phyloP scores from a whole-genome alignment of 2,797 vertebrate genomes.

The Argyrosomus regius region DNA sequence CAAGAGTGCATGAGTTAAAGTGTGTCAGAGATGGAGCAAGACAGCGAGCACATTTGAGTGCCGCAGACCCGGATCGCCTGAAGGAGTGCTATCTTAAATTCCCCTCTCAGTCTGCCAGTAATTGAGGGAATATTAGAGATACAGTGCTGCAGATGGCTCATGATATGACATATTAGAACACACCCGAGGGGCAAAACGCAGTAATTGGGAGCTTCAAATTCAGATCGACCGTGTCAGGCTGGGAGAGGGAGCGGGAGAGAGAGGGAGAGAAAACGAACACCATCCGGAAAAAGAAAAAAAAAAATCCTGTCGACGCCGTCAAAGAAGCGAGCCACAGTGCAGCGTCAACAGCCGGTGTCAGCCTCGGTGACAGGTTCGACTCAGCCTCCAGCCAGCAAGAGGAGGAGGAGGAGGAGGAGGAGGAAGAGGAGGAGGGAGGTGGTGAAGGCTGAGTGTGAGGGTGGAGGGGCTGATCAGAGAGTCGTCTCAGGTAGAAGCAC shows the following conservation, averaged over 20 bases:
- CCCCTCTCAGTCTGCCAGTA: constrained; percentile 69
- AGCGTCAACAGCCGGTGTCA: constrained; percentile 71
- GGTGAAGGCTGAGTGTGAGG: constrained; percentile 27
- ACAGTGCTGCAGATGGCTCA: constrained; percentile 72
- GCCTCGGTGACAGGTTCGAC: constrained; percentile 63
- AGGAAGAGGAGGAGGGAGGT: constrained; percentile 11
- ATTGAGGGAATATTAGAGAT: constrained; percentile 76
- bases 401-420: constrained; percentile 21
- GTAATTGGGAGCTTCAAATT: constrained; percentile 80
- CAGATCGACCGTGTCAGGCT: constrained; percentile 64
- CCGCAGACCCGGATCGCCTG: constrained; percentile 60
- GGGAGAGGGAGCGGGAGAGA: constrained; percentile 17
- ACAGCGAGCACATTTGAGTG: constrained; percentile 48
- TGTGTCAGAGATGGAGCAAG: constrained; percentile 51
- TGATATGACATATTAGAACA: constrained; percentile 79
- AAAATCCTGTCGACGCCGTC: constrained; percentile 58
- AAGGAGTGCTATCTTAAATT: constrained; percentile 67
- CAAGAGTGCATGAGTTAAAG: constrained; percentile 45
- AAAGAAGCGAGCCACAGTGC: constrained; percentile 57
- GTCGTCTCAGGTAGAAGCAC: constrained; percentile 41
- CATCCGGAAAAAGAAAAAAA: constrained; percentile 13
- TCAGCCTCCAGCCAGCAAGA: constrained; percentile 58
- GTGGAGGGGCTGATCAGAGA: constrained; percentile 53
- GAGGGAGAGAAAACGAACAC: constrained; percentile 30
- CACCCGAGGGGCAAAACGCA: constrained; percentile 65